phyloP scores from a whole-genome alignment of 2,888 invertebrate genomes.

The Lottia scabra region DNA sequence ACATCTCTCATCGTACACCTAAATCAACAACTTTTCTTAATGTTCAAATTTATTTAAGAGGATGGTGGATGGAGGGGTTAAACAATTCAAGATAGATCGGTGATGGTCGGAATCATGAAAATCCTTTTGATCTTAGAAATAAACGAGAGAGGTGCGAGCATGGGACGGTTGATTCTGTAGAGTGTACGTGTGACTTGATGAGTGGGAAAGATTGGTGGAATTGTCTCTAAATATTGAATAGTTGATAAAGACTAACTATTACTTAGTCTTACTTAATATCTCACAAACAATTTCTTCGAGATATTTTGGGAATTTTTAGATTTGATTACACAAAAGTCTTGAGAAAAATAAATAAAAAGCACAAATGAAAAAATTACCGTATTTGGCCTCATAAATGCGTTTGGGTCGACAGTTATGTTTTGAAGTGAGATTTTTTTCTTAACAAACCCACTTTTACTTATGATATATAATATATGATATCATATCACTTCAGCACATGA shows the following conservation, averaged over 20 bases:
- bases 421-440: no score
- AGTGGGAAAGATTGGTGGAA: neutral
- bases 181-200: constrained; percentile 20
- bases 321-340: no score
- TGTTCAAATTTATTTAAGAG: constrained; percentile 25
- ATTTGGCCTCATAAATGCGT: no score
- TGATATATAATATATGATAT: no score
- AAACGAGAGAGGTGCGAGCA: constrained; percentile 22
- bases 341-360: no score
- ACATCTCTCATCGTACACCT: neutral
- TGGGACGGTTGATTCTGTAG: constrained; percentile 14
- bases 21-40: neutral
- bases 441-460: no score
- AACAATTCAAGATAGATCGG: constrained; percentile 29
- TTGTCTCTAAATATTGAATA: neutral
- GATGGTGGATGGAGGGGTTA: constrained; percentile 28
- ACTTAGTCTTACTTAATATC: neutral
- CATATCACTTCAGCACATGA: no score
- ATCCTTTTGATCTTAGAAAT: constrained; percentile 32
- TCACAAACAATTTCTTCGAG: neutral
- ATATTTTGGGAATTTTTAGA: no score
- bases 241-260: neutral
- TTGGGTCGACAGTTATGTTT: no score
- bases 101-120: constrained; percentile 22
- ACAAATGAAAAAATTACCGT: no score